A percentile compares a stretch with the other conserved stretches of the same genome.
These are phyloP conservation scores for Drosophila mauritiana DNA, from an alignment of 1,140 invertebrate species.

Conservation along the genomic window DNA sequence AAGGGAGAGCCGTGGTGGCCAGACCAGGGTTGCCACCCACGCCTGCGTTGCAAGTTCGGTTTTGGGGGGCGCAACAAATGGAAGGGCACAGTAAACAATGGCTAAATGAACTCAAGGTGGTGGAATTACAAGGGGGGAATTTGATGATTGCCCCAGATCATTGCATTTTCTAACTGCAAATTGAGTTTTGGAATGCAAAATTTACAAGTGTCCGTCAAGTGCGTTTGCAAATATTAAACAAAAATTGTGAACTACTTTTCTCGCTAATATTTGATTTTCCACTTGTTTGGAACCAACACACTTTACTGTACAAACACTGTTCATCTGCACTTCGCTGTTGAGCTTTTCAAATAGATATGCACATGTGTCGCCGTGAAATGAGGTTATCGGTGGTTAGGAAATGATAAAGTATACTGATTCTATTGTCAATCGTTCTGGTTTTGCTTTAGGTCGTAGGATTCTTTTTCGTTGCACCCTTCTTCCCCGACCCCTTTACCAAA, in stretches of 20 bases:
- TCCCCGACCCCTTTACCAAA: background rate
- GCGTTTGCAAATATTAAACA: too few relatives aligned
- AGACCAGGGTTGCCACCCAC: slow-evolving; percentile 26
- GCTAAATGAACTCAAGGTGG: slow-evolving; percentile 36
- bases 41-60: background rate
- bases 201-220: too few relatives aligned
- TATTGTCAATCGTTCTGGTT: background rate
- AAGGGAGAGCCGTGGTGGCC: slow-evolving; percentile 10
- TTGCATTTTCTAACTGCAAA: background rate
- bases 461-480: slow-evolving; percentile 45
- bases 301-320: background rate
- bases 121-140: background rate
- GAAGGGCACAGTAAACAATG: slow-evolving; percentile 68
- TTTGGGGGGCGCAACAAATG: slow-evolving; percentile 54
- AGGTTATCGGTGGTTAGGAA: background rate
- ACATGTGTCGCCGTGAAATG: background rate
- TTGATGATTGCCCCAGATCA: background rate
- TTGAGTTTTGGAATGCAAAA: too few relatives aligned
- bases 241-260: background rate
- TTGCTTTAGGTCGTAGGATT: slow-evolving; percentile 4
- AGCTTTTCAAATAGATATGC: background rate
- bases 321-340: background rate
- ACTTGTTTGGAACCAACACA: background rate
- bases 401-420: slow-evolving; percentile 36
- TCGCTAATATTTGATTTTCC: background rate